phyloP scores from a whole-genome alignment of 2,888 invertebrate genomes.

The Morpho helenor region DNA sequence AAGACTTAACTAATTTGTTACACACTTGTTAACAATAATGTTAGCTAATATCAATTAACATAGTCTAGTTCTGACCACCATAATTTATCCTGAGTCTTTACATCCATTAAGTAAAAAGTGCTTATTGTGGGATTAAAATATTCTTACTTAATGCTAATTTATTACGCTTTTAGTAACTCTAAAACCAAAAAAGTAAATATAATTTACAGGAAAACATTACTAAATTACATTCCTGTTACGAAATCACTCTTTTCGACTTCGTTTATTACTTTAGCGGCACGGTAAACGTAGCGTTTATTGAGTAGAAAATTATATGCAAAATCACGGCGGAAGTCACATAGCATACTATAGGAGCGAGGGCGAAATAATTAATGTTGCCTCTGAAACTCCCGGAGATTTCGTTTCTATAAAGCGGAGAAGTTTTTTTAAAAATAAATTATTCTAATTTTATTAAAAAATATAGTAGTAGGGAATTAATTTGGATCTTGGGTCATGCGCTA shows the following conservation, averaged over 20 bases:
- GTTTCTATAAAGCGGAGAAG: slow-evolving; percentile 40
- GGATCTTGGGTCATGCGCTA: slow-evolving; percentile 57
- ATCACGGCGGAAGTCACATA: slow-evolving; percentile 63
- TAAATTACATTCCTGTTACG: slow-evolving; percentile 7
- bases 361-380: slow-evolving; percentile 62
- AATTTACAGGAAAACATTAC: neutral
- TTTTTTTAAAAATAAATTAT: slow-evolving; percentile 51
- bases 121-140: no score
- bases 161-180: no score
- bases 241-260: slow-evolving; percentile 19
- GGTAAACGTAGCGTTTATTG: slow-evolving; percentile 52
- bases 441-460: slow-evolving; percentile 56
- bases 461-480: slow-evolving; percentile 68
- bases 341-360: slow-evolving; percentile 48
- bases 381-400: slow-evolving; percentile 46
- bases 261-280: slow-evolving; percentile 30
- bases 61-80: no score
- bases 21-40: no score
- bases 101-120: no score
- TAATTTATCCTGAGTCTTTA: no score
- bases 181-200: no score
- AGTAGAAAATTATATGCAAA: slow-evolving; percentile 75
- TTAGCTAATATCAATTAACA: no score
- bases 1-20: no score
- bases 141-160: no score